phyloP scores from a whole-genome alignment of 2,888 invertebrate species.

The Volucella zonaria region DNA sequence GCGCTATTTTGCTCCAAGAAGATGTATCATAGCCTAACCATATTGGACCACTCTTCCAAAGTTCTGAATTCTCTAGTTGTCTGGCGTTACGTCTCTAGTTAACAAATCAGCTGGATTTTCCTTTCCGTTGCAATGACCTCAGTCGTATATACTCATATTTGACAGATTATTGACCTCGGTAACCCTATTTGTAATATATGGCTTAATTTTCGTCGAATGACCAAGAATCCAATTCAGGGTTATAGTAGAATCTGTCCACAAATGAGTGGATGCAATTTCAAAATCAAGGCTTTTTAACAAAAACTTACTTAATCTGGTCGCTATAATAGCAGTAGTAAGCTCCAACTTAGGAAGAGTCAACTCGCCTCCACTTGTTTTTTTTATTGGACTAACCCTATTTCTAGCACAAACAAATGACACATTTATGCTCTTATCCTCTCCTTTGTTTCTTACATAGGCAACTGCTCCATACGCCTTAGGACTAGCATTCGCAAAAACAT shows the following conservation, averaged over 20 bases:
- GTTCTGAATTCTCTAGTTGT: background rate
- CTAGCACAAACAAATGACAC: slow-evolving; percentile 52
- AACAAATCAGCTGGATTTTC: background rate
- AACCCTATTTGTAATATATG: slow-evolving; percentile 47
- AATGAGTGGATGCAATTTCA: slow-evolving; percentile 16
- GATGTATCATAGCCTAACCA: too few relatives aligned
- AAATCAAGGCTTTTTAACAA: slow-evolving; percentile 26
- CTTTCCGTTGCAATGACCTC: too few relatives aligned
- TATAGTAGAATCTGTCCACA: too few relatives aligned
- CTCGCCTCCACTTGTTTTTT: slow-evolving; percentile 11
- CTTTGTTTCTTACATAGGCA: slow-evolving; percentile 43
- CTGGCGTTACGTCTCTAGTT: background rate
- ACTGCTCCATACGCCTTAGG: slow-evolving; percentile 63
- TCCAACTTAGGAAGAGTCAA: slow-evolving; percentile 54
- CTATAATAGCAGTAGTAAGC: slow-evolving; percentile 60
- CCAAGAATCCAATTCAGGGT: slow-evolving; percentile 50
- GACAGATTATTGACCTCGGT: slow-evolving; percentile 25
- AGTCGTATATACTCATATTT: background rate
- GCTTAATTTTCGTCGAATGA: slow-evolving; percentile 16
- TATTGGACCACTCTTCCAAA: background rate
- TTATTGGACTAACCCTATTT: slow-evolving; percentile 35
- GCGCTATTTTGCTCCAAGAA: background rate
- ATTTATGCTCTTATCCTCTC: slow-evolving; percentile 13
- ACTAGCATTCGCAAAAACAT: slow-evolving; percentile 13
- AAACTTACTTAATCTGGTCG: slow-evolving; percentile 35